Base-by-base conservation (phyloP, 2,113 vertebrate species). In the Kryptolebias marmoratus region DNA sequence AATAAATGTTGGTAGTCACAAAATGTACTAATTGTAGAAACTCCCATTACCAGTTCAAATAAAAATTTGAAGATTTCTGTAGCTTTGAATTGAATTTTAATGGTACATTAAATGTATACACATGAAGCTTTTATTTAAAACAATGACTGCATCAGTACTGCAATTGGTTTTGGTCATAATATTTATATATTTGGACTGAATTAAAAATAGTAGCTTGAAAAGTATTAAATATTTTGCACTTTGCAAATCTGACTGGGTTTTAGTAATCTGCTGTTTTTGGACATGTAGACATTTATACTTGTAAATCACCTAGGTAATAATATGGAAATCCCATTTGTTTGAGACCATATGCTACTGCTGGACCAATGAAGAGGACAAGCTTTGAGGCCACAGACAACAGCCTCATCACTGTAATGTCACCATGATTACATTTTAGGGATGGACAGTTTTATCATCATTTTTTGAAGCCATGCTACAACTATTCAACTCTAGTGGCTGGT, bases 371-470 rank as follows among this genome's bases (percentile, higher is more conserved):
- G 31, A 49, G 15, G 13, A 22, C 36, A 28, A 36, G 36, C 31
- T 3, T 8, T 5, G 30, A 56, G 7, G 27, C 14, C 15, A 31
- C 42, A 66, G 50, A 42, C 39, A 10, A 6, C 9, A 42, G 39
- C 39, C 39, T 42, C 39, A 9, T 15, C 50, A 44, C 8, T 45
- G 39, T 55, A 55, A 30, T 30, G 14, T 45, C 11, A 13, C 31
- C 11, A 22, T 27, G 48, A 39, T 67, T 39, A 55, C 39, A 45
- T 55, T 30, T 45, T 39, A 55, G n/a, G 36, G 53, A 68, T 68
- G 65, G 42, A 56, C 53, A 47, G 53, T 68, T 57, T 57, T 68
- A 68, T 47, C 56, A 57, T 57, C 16, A 14, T 1, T 11, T 56
- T 56, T 45, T 15, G 11, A 70, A 70, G 5, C 10, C 8, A 60